Percentiles rank a stretch among this genome's conserved stretches.
Evolutionary conservation across 2,113 vertebrate genomes (phyloP).

Genomic region (Petroica traversi): DNA sequence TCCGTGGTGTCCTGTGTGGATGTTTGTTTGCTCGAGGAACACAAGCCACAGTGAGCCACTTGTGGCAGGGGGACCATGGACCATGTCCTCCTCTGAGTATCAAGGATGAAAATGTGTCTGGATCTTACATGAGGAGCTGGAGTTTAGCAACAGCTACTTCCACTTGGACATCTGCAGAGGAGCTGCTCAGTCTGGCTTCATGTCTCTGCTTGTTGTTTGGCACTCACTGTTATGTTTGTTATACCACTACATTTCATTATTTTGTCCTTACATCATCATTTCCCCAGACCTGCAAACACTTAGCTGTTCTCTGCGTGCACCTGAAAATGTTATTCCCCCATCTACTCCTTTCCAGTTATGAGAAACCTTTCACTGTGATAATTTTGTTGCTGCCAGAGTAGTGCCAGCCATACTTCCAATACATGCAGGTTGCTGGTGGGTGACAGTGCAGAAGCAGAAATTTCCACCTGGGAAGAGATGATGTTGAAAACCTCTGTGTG

Average conservation of each 20-base stretch:
- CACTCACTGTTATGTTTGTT: background rate
- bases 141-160: background rate
- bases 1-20: background rate
- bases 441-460: background rate
- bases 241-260: background rate
- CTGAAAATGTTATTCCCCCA: background rate
- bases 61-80: background rate
- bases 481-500: background rate
- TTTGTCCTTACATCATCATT: background rate
- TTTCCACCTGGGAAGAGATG: background rate
- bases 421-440: background rate
- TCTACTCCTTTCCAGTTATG: background rate
- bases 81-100: background rate
- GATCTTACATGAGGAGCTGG: background rate
- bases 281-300: background rate
- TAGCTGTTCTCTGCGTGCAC: background rate
- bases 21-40: background rate
- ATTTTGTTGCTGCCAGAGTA: background rate
- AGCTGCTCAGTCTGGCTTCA: background rate
- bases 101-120: background rate
- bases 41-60: background rate
- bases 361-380: background rate
- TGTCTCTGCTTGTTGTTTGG: background rate
- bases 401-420: background rate
- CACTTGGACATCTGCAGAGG: fast-evolving